Conservation (phyloP, 2,113 vertebrate genomes). For the Pluvianellus socialis region DNA sequence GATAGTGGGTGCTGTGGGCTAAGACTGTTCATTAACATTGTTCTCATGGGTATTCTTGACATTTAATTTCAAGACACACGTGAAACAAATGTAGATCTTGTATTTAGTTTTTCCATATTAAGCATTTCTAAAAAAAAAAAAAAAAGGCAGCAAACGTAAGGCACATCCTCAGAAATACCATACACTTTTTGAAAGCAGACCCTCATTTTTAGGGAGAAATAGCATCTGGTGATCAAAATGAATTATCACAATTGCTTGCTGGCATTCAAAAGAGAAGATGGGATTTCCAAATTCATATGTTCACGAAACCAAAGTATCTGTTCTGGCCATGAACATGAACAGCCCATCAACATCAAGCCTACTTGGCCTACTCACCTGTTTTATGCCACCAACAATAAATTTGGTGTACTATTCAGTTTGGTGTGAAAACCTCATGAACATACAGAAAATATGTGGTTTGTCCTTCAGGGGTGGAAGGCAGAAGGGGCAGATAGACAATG, state of each 20-base stretch:
- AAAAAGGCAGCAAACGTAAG: background rate
- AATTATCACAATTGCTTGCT: background rate
- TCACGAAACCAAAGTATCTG: background rate
- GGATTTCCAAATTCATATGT: background rate
- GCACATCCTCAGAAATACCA: background rate
- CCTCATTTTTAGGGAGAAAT: background rate
- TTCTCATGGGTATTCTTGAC: background rate
- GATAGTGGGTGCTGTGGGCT: background rate
- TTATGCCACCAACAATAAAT: background rate
- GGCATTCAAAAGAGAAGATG: background rate
- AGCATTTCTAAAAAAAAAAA: background rate
- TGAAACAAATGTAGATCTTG: background rate
- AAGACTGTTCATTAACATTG: background rate
- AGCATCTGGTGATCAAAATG: background rate
- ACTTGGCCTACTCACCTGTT: rapidly evolving
- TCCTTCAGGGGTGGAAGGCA: background rate
- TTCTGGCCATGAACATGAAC: background rate
- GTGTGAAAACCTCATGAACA: background rate
- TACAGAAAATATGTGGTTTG: background rate
- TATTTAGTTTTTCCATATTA: background rate
- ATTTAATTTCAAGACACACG: background rate
- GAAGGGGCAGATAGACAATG: background rate
- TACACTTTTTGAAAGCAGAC: background rate
- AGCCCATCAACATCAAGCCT: background rate
- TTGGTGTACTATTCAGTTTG: background rate